These are phyloP conservation scores for Polymixis flavicincta DNA, from an alignment of 2,888 invertebrate genomes.

Conservation along the genomic window DNA sequence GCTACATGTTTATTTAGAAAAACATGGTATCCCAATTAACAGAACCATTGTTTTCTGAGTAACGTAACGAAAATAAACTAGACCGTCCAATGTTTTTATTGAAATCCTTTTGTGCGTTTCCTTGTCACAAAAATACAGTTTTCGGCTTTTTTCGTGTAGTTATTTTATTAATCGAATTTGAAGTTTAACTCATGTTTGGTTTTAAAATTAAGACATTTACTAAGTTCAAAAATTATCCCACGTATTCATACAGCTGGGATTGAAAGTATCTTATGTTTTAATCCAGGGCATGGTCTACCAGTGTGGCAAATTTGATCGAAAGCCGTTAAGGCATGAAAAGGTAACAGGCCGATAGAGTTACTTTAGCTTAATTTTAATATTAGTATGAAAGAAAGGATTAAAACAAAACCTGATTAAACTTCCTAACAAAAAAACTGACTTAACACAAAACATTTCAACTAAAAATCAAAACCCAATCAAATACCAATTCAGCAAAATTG, in stretches of 20 bases:
- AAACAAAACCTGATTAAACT: neutral
- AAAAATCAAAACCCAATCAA: slow-evolving; percentile 45
- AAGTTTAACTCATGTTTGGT: neutral
- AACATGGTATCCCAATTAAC: slow-evolving; percentile 62
- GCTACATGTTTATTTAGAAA: slow-evolving; percentile 63
- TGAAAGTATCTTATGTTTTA: neutral
- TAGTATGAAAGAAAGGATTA: neutral
- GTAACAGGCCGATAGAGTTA: neutral
- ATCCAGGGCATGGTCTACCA: neutral
- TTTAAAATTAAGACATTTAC: neutral
- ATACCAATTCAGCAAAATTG: slow-evolving; percentile 58
- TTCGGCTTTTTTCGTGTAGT: neutral
- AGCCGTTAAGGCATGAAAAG: neutral
- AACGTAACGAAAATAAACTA: slow-evolving; percentile 3
- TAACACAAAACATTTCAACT: neutral
- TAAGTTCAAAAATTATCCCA: neutral
- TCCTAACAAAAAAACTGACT: neutral
- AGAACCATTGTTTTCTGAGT: slow-evolving; percentile 46
- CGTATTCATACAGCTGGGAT: too few relatives aligned
- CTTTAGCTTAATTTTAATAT: neutral
- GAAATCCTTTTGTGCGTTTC: slow-evolving; percentile 4
- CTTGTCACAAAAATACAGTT: neutral
- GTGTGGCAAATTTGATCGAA: neutral
- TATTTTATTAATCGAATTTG: neutral
- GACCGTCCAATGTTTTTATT: neutral